Evolutionary conservation across 1,140 invertebrate species (phyloP), one percentile per base, ranked within the genome.

Genomic region (Hypothenemus hampei): DNA sequence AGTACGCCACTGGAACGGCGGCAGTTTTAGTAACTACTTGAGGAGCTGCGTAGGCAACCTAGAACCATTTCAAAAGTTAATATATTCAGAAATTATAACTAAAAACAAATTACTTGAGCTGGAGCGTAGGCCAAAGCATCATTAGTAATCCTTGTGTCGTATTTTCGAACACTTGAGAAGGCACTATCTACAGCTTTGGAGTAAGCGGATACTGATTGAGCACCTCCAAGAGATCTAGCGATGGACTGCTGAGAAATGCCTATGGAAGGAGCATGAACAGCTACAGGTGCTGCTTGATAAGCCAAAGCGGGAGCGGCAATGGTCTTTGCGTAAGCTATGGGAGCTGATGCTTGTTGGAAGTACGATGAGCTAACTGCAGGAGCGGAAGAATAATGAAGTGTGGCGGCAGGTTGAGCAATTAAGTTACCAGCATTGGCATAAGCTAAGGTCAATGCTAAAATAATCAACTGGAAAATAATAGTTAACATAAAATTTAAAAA

Each of bases 131-230:
- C 61, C 13, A 76, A 62, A 15, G 72, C 79, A 57, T 81, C 78
- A 64, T 81, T 81, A 69, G 75, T 81, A 63, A 76, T 73, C 40
- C 79, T 73, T 15, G 75, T 78, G 65, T 81, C 80, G 63, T 73
- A 72, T 69, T 81, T 82, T 64, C 78, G 76, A 4, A 82, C 78
- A 58, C 75, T 79, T 46, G 80, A 81, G 73, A 77, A 81, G n/a
- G 80, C 76, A 33, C 75, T 78, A 63, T 82, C 78, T 13, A 81
- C 78, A 33, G 79, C 76, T 66, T 81, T 82, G 51, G 75, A 75
- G 73, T 79, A 80, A 51, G 74, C 71, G 45, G 79, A 79, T 3
- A 81, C 72, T 11, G 78, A 78, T 29, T 71, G 69, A 61, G 72
- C 73, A 41, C 80, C 80, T 47, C 77, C 79, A 43, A 78, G 68